These are phyloP conservation scores for Carassius auratus DNA, from an alignment of 2,113 vertebrate species.

Conservation along the genomic window DNA sequence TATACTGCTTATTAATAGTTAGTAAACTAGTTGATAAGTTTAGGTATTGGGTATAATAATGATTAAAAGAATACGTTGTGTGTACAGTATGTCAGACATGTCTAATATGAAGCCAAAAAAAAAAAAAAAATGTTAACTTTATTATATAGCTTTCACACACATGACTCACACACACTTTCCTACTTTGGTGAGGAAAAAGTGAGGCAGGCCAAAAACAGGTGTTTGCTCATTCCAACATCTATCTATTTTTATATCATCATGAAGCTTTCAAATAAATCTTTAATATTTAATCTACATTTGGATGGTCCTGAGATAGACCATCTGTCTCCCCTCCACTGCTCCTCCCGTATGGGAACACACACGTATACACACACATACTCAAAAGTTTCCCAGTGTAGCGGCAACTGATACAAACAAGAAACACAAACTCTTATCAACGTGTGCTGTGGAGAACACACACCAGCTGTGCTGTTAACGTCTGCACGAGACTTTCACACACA, in stretches of 20 bases:
- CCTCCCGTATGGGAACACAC: slow-evolving; percentile 56
- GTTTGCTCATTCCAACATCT: slow-evolving; percentile 52
- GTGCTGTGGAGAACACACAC: background rate
- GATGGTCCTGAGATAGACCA: slow-evolving; percentile 63
- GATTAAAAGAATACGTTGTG: too few relatives aligned
- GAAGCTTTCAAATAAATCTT: slow-evolving; percentile 69
- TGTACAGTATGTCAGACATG: too few relatives aligned
- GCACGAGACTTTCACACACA: slow-evolving; percentile 25
- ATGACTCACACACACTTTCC: background rate
- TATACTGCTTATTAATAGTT: too few relatives aligned
- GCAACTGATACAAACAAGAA: slow-evolving; percentile 37
- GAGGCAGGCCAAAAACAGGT: slow-evolving; percentile 59
- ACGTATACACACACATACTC: slow-evolving; percentile 46
- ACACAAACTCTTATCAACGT: slow-evolving; percentile 13
- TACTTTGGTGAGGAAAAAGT: background rate
- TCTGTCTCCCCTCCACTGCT: slow-evolving; percentile 67
- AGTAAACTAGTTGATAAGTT: too few relatives aligned
- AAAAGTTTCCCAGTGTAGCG: background rate
- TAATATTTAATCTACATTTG: slow-evolving; percentile 71
- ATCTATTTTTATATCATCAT: slow-evolving; percentile 70
- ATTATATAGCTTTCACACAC: too few relatives aligned
- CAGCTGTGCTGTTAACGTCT: slow-evolving; percentile 7
- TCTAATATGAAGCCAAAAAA: too few relatives aligned
- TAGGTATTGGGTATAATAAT: too few relatives aligned
- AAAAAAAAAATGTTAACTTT: background rate